phyloP scores from a whole-genome alignment of 1,140 invertebrate genomes.

The Neelides sp. region DNA sequence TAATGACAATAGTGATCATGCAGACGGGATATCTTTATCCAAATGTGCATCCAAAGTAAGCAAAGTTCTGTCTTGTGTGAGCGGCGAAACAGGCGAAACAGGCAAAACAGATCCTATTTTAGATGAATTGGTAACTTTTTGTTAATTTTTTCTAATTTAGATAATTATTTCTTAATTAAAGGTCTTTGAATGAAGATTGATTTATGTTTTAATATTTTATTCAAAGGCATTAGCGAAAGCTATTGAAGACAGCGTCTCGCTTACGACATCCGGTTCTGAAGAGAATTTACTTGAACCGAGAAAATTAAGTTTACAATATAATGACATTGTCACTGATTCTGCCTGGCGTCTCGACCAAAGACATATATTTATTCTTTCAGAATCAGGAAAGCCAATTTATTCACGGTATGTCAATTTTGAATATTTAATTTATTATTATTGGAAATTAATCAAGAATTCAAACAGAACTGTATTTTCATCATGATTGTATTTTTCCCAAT shows the following conservation, averaged over 20 bases:
- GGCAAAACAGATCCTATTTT: background rate
- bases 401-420: slow-evolving; percentile 49
- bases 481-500: background rate
- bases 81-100: background rate
- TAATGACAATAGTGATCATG: background rate
- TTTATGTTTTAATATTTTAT: background rate
- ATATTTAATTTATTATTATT: background rate
- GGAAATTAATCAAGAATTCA: background rate
- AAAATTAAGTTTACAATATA: slow-evolving; percentile 12
- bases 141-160: background rate
- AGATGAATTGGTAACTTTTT: background rate
- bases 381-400: slow-evolving; percentile 92
- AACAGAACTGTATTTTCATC: background rate
- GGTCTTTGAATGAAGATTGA: background rate
- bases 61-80: background rate
- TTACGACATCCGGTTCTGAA: slow-evolving; percentile 20
- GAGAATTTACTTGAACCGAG: slow-evolving; percentile 6
- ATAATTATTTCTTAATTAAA: background rate
- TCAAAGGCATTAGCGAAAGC: slow-evolving; percentile 12
- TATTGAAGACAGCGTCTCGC: slow-evolving; percentile 20
- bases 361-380: slow-evolving; percentile 87
- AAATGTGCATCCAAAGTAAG: background rate
- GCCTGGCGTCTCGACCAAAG: slow-evolving; percentile 70
- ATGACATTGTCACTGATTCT: slow-evolving; percentile 45
- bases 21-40: background rate